Percentiles rank a stretch among this genome's conserved stretches.
These are phyloP conservation scores for Hypocryptadius cinnamomeus DNA, from an alignment of 2,113 vertebrate species.

Conservation along the genomic window DNA sequence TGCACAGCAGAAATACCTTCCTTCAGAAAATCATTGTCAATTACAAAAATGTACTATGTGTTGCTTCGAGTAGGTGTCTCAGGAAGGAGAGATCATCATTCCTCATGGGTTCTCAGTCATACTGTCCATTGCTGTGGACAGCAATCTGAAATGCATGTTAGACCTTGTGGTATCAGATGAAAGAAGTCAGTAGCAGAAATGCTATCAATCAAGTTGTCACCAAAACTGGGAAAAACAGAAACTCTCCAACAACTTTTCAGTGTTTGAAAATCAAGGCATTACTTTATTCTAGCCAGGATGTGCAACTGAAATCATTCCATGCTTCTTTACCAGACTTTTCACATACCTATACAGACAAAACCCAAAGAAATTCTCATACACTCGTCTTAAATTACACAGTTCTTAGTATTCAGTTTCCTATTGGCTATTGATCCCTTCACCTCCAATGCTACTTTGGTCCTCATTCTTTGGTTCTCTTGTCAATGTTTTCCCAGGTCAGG, in stretches of 20 bases:
- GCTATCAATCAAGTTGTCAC: background rate
- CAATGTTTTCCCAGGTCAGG: background rate
- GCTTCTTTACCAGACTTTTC: background rate
- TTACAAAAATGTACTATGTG: background rate
- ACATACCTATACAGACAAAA: background rate
- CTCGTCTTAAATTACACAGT: background rate
- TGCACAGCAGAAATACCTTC: background rate
- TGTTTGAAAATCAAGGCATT: background rate
- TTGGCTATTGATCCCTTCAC: background rate
- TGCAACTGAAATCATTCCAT: background rate
- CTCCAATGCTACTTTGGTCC: fast-evolving
- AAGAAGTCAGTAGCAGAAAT: background rate
- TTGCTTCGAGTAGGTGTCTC: background rate
- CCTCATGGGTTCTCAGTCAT: background rate
- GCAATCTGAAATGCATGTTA: background rate
- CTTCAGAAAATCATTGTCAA: background rate
- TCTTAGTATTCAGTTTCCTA: background rate
- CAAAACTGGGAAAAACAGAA: fast-evolving
- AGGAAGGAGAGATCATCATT: background rate
- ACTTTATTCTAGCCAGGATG: background rate
- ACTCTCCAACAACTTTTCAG: background rate
- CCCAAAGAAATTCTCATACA: background rate
- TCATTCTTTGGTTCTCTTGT: background rate
- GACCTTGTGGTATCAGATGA: background rate
- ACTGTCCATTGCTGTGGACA: background rate